Conservation (phyloP, 2,797 vertebrate species). For the Lagorchestes hirsutus region DNA sequence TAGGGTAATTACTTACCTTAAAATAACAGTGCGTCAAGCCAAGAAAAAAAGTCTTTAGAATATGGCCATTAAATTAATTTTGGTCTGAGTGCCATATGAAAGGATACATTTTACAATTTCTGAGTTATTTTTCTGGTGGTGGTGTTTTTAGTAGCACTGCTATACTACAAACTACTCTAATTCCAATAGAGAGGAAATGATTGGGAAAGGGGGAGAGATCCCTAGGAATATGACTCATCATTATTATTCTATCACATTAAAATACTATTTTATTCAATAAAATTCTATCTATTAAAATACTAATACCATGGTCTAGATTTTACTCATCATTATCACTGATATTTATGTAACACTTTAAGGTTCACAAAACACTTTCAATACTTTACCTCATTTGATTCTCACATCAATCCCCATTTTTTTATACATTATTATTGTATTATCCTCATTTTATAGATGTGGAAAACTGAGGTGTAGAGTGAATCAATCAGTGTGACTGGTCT, state of each 20-base stretch:
- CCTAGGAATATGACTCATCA: slow-evolving; percentile 81
- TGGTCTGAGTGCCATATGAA: slow-evolving; percentile 20
- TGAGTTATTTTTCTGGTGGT: not conserved
- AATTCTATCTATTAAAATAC: slow-evolving; percentile 46
- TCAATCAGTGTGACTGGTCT: not conserved
- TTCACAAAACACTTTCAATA: not conserved
- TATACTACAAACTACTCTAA: slow-evolving; percentile 44
- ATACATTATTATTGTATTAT: not conserved
- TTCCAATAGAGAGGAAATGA: slow-evolving; percentile 52
- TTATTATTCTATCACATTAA: slow-evolving; percentile 62
- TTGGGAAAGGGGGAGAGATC: slow-evolving; percentile 20
- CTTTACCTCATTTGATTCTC: not conserved
- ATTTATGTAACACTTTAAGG: not conserved
- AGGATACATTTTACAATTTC: not conserved
- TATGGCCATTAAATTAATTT: slow-evolving; percentile 38
- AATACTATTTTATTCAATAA: not conserved
- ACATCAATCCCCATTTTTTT: not conserved
- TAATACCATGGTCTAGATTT: not conserved
- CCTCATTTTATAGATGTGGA: not conserved
- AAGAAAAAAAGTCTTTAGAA: slow-evolving; percentile 2
- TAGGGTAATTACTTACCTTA: slow-evolving; percentile 43
- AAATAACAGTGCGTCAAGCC: slow-evolving; percentile 28
- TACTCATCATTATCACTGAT: not conserved
- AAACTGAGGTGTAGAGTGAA: not conserved
- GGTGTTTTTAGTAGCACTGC: slow-evolving; percentile 34